Evolutionary conservation across 2,888 invertebrate species (phyloP), one percentile per base, ranked within the genome.

Genomic region (Tetragonisca angustula): DNA sequence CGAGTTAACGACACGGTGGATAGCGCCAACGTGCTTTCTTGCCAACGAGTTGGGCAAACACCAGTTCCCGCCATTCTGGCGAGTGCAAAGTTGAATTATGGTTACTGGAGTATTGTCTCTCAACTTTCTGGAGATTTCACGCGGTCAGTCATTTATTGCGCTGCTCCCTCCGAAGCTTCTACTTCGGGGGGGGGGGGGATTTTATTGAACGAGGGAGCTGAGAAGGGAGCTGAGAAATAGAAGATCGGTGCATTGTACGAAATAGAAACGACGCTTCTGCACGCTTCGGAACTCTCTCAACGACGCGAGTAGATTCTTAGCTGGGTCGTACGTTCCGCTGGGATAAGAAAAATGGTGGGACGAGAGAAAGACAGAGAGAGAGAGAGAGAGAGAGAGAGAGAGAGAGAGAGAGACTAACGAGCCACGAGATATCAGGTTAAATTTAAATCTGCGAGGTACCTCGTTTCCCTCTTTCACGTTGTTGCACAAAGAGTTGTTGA

Each of bases 331-430:
- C 56, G 36, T 50, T 62, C 32, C 15, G 9, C 24, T 32, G 77
- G 27, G 32, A 76, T 61, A 68, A 79, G 61, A 61, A 59, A 68
- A 43, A 76, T 27, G 59, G 52, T 43, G 21, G 67, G 36, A 59
- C 76, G 54, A 54, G 32, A 50, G 27, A 5, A 49, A 32, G 43
- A 43, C 11, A 43, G 15, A 50, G 65, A 32, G 52, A 61, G 43
- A 43, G 43, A 43, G 15, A 50, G 65, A 32, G 52, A 61, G n/a
- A n/a, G 11, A n/a, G 17, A 64, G 36, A 36, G 36, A 4, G 9
- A 43, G 36, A 43, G 43, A 43, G 43, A 43, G 15, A 50, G 65
- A 32, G 52, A 61, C 27, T 61, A 76, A 76, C 67, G 76, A 61
- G 59, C 36, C 15, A 13, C 61, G 27, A 36, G 36, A 73, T 74